Conservation (phyloP, 2,888 invertebrate species). For the Eudasyphora cyanicolor region DNA sequence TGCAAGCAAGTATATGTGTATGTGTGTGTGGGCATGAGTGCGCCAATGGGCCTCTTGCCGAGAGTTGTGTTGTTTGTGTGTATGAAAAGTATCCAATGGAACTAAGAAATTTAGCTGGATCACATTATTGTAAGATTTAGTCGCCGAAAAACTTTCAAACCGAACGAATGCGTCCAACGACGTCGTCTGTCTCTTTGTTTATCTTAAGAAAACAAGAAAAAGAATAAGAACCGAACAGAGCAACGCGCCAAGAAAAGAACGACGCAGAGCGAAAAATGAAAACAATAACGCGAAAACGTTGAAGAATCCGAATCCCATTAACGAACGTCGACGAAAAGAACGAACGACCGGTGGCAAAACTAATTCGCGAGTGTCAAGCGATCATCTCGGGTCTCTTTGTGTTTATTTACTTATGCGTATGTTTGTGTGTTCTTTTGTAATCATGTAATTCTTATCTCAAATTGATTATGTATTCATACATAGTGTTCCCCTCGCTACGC, state of each 20-base stretch:
- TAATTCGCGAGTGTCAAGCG: constrained; percentile 5
- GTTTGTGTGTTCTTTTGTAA: not conserved
- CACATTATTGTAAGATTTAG: constrained; percentile 64
- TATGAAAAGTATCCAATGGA: constrained; percentile 53
- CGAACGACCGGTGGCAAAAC: constrained; percentile 6
- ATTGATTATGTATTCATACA: no score
- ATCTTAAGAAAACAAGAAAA: not conserved
- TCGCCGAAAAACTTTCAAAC: constrained; percentile 68
- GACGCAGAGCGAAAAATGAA: not conserved
- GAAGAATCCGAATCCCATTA: constrained; percentile 23
- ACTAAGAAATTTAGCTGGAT: constrained; percentile 60
- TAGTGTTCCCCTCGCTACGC: no score
- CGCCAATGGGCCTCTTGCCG: not conserved
- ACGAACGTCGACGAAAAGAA: not conserved
- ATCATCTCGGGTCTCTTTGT: constrained; percentile 16
- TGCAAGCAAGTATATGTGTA: not conserved
- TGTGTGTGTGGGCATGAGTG: not conserved
- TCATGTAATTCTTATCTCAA: constrained; percentile 17
- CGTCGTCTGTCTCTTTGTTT: constrained; percentile 17
- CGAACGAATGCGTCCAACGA: constrained; percentile 65
- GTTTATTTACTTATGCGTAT: constrained; percentile 22
- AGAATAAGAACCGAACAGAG: not conserved
- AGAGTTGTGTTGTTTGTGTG: not conserved
- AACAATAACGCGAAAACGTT: not conserved
- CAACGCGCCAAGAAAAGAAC: not conserved